These are phyloP conservation scores for Carassius auratus DNA, from an alignment of 2,113 vertebrate genomes.

Conservation along the genomic window DNA sequence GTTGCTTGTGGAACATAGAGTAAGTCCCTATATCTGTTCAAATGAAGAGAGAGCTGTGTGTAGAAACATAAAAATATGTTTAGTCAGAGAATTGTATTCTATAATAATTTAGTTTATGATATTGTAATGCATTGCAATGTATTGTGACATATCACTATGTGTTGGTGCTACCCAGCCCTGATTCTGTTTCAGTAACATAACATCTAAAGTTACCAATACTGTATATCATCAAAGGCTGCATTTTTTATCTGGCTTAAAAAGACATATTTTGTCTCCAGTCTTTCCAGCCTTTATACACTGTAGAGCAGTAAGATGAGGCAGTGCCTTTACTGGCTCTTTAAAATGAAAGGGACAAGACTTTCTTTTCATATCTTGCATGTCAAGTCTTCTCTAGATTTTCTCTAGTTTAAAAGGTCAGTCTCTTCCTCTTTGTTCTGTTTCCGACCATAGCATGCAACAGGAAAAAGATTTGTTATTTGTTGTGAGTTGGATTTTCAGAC, in stretches of 20 bases:
- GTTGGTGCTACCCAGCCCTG: too few species aligned
- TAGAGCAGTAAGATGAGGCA: neutral
- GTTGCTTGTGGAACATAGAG: neutral
- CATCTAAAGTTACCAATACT: too few species aligned
- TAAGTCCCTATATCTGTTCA: neutral
- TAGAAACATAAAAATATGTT: neutral
- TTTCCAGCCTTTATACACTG: neutral
- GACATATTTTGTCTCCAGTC: neutral
- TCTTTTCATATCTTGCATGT: neutral
- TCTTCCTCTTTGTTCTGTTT: neutral
- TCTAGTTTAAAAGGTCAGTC: neutral
- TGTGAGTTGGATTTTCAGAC: slow-evolving; percentile 39
- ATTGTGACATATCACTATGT: too few species aligned
- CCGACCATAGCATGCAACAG: neutral
- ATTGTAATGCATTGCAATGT: too few species aligned
- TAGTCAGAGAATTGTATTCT: too few species aligned
- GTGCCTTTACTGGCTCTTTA: neutral
- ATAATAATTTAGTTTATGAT: too few species aligned
- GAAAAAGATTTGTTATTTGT: neutral
- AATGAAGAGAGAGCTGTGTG: neutral
- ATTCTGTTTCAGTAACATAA: too few species aligned
- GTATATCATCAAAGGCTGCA: too few species aligned
- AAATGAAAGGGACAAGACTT: neutral
- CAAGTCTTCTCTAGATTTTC: neutral
- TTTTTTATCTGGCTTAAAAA: neutral